Percentiles rank a stretch among this genome's conserved stretches.
These are phyloP conservation scores for Eupithecia centaureata DNA, from an alignment of 2,888 invertebrate species.

Conservation along the genomic window DNA sequence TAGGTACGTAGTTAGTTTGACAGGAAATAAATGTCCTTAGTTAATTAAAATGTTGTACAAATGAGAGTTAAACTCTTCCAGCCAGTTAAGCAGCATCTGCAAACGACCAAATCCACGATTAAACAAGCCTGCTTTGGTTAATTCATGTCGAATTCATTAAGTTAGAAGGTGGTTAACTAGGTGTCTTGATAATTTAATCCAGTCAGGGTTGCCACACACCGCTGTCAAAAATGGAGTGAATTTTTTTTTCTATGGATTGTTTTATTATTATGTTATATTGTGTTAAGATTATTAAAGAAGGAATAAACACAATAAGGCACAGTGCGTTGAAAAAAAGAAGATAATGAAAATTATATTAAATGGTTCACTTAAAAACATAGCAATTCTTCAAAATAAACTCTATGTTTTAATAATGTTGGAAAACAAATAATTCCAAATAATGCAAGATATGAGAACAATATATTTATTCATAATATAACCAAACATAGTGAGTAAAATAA, in stretches of 20 bases:
- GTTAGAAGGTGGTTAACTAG: conserved; percentile 78
- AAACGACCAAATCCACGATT: conserved; percentile 42
- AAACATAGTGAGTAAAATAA: too few species aligned
- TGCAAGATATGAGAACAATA: too few species aligned
- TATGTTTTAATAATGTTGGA: too few species aligned
- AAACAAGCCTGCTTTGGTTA: conserved; percentile 54
- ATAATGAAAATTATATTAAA: too few species aligned
- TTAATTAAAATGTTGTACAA: conserved; percentile 9
- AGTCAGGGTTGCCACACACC: conserved; percentile 38
- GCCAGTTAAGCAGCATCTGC: conserved; percentile 37
- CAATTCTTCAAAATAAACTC: too few species aligned
- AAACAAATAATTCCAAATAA: too few species aligned
- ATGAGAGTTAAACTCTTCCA: conserved; percentile 18
- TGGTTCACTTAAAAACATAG: too few species aligned
- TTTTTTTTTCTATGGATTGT: too few species aligned
- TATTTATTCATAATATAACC: too few species aligned
- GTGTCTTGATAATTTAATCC: conserved; percentile 85
- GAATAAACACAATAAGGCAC: too few species aligned
- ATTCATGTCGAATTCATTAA: conserved; percentile 82
- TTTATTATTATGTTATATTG: not conserved
- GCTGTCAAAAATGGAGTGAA: not conserved
- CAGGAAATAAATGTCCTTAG: not conserved
- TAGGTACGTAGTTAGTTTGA: too few species aligned
- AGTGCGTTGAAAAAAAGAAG: too few species aligned
- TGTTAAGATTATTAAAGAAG: not conserved